These are phyloP conservation scores for Pteria penguin DNA, from an alignment of 2,888 invertebrate genomes.

Conservation along the genomic window DNA sequence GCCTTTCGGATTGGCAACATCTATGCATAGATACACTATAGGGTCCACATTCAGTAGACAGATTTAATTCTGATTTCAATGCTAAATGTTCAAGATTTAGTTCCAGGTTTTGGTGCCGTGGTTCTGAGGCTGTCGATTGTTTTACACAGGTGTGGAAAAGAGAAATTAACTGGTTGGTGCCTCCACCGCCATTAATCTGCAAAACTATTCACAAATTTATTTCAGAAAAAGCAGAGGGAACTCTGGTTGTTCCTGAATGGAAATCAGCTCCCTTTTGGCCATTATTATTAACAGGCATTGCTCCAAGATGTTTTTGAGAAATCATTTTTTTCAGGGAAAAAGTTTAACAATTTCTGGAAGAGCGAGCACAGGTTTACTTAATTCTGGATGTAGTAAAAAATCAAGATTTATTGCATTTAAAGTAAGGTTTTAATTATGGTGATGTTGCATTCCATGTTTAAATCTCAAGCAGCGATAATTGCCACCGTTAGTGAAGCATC, in stretches of 20 bases:
- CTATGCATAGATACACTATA: too few species aligned
- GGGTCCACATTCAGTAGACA: too few species aligned
- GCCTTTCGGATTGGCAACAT: too few species aligned
- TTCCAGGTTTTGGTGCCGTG: background rate
- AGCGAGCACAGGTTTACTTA: background rate
- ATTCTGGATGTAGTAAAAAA: background rate
- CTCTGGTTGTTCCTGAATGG: slow-evolving; percentile 31
- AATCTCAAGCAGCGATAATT: background rate
- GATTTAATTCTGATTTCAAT: too few species aligned
- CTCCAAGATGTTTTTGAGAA: background rate
- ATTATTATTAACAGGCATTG: background rate
- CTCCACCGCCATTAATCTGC: slow-evolving; percentile 22
- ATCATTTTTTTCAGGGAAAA: background rate
- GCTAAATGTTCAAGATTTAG: background rate
- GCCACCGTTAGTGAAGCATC: background rate
- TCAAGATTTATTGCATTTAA: background rate
- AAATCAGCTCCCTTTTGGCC: slow-evolving; percentile 34
- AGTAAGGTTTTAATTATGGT: background rate
- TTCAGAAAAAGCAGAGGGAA: slow-evolving; percentile 15
- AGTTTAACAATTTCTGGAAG: background rate
- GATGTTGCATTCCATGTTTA: background rate
- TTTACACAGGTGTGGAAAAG: too few species aligned
- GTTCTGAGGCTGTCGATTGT: background rate
- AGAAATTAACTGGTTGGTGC: slow-evolving; percentile 30
- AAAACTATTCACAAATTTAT: slow-evolving; percentile 15